These are phyloP conservation scores for Chouioia cunea DNA, from an alignment of 2,888 invertebrate genomes.

Conservation along the genomic window DNA sequence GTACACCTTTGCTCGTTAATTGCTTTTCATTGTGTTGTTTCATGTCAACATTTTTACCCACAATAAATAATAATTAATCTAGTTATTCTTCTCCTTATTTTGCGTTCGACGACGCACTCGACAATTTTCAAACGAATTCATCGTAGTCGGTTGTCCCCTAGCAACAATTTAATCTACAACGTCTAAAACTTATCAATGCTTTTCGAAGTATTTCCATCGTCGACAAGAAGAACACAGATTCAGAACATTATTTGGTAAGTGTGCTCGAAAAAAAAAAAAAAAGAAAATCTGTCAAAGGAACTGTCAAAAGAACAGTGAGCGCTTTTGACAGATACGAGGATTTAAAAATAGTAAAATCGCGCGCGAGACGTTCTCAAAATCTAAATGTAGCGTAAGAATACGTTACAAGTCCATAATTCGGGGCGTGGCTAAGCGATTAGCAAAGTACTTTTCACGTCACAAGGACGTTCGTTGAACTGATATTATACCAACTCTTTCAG, in stretches of 20 bases:
- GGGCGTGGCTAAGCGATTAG: constrained; percentile 9
- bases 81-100: constrained; percentile 46
- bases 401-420: constrained; percentile 33
- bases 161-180: constrained; percentile 16
- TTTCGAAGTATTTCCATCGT: too few relatives aligned
- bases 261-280: too few relatives aligned
- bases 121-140: constrained; percentile 55
- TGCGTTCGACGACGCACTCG: constrained; percentile 47
- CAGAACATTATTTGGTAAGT: too few relatives aligned
- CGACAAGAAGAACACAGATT: too few relatives aligned
- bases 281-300: too few relatives aligned
- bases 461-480: constrained; percentile 65
- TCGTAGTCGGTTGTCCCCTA: constrained; percentile 49
- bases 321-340: too few relatives aligned
- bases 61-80: constrained; percentile 61
- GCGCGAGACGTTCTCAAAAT: too few relatives aligned
- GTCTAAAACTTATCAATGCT: too few relatives aligned
- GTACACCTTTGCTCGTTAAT: constrained; percentile 50
- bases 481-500: constrained; percentile 73
- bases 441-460: constrained; percentile 55
- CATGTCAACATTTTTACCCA: constrained; percentile 44
- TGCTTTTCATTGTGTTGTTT: constrained; percentile 50
- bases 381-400: not conserved
- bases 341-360: too few relatives aligned
- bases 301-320: too few relatives aligned